Base-by-base conservation (phyloP, 2,113 vertebrate genomes). In the Rattus norvegicus region DNA sequence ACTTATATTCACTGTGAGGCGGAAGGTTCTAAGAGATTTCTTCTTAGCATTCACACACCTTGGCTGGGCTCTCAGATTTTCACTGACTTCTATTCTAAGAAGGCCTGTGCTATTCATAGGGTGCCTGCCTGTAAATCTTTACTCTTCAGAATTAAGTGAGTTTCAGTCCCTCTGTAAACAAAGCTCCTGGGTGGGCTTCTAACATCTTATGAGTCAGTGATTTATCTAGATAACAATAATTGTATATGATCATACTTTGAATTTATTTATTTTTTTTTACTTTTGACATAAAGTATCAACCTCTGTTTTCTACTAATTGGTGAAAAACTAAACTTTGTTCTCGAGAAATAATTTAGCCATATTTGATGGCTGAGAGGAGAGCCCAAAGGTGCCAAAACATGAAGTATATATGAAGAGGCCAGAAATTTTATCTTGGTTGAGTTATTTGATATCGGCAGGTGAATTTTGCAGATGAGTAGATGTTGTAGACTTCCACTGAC, bases 391-490 rank as follows among this genome's bases (percentile, higher is more conserved):
- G 17, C 10, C 43, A 90, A 89, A 90, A 72, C 67, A 63, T 5
- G 11, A 16, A 84, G 24, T 49, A 52, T 17, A 1, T 22, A 26
- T 19, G 47, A 39, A 56, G 76, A 95, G 49, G 36, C 76, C 5
- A 87, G 79, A 73, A 22, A 93, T 3, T 67, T 49, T 36, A 77
- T 10, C 63, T 63, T 92, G 49, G 43, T 56, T 85, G n/a, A 76
- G 70, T 39, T 54, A 81, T 94, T 76, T 86, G 80, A 93, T 81
- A 49, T 19, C 76, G 52, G 33, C 76, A 92, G 17, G 17, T 54
- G 36, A 67, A 14, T 1, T 83, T 49, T 67, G 80, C 59, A 70
- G 85, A 89, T 52, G 67, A 79, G 67, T 26, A 59, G 33, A 43
- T 39, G 2, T 17, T 94, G 2, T 65, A 61, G 52, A 26, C 67